Evolutionary conservation across 1,140 invertebrate species (phyloP).

Genomic region (Agraylea sexmaculata): DNA sequence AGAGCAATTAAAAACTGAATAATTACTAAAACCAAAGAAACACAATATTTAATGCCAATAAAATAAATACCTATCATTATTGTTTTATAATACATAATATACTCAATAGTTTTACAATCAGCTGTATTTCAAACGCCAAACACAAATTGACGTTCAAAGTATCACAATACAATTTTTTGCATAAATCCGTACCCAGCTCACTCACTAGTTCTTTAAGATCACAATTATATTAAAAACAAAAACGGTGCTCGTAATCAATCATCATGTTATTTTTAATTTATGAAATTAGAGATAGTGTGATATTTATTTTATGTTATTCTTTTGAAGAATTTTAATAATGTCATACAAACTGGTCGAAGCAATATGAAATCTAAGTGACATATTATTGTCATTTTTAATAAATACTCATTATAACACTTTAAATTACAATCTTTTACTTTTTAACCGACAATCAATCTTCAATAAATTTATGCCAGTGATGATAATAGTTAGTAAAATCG

Average conservation of each 20-base stretch:
- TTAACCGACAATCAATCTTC: background rate
- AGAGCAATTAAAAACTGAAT: no score
- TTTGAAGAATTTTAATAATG: no score
- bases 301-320: no score
- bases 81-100: no score
- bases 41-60: no score
- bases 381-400: slow-evolving; percentile 4
- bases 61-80: no score
- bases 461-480: background rate
- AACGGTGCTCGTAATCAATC: background rate
- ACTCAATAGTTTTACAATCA: no score
- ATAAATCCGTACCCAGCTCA: slow-evolving; percentile 1
- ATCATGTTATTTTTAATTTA: background rate
- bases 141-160: background rate
- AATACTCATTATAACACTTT: slow-evolving; percentile 1
- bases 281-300: slow-evolving; percentile 1
- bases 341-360: slow-evolving; percentile 1
- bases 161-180: slow-evolving; percentile 6
- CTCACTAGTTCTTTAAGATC: no score
- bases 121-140: no score
- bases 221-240: no score
- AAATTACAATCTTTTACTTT: background rate
- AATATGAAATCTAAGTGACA: background rate
- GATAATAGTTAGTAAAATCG: background rate
- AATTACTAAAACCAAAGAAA: no score